Conservation (phyloP, 2,797 vertebrate genomes). For the Anableps anableps region DNA sequence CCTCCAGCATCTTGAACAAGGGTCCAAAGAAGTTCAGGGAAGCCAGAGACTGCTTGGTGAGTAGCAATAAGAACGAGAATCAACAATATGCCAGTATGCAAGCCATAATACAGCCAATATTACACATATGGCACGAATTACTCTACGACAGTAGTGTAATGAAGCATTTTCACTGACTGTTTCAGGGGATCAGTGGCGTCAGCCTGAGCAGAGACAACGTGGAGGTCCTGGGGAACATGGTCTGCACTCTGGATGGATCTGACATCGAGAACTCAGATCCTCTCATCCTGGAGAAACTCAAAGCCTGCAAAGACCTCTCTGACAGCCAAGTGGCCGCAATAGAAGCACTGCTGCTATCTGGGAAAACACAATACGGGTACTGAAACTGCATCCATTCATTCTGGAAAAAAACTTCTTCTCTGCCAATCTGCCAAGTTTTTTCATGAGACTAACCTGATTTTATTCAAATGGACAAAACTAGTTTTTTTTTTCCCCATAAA, state of each 20-base stretch:
- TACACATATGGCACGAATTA: no score
- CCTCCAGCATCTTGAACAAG: slow-evolving; percentile 62
- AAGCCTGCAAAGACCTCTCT: slow-evolving; percentile 68
- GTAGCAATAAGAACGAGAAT: no score
- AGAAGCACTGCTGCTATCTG: slow-evolving; percentile 60
- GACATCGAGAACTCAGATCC: slow-evolving; percentile 71
- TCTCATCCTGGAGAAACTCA: slow-evolving; percentile 74
- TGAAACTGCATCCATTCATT: neutral
- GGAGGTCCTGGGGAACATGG: slow-evolving; percentile 72
- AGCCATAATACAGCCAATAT: no score
- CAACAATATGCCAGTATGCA: no score
- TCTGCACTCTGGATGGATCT: slow-evolving; percentile 63
- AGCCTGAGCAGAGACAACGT: slow-evolving; percentile 60
- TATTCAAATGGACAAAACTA: neutral
- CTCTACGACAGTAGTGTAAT: no score
- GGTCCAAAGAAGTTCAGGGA: slow-evolving; percentile 46
- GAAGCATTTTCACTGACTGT: neutral
- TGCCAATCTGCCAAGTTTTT: neutral
- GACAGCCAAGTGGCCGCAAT: slow-evolving; percentile 64
- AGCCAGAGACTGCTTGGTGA: slow-evolving; percentile 74
- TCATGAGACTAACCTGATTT: neutral
- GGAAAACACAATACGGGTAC: slow-evolving; percentile 73
- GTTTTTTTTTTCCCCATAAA: neutral
- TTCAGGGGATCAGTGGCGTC: slow-evolving; percentile 63
- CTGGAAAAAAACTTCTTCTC: neutral